Evolutionary conservation across 1,140 invertebrate genomes (phyloP).

Genomic region (Bombus consobrinus): DNA sequence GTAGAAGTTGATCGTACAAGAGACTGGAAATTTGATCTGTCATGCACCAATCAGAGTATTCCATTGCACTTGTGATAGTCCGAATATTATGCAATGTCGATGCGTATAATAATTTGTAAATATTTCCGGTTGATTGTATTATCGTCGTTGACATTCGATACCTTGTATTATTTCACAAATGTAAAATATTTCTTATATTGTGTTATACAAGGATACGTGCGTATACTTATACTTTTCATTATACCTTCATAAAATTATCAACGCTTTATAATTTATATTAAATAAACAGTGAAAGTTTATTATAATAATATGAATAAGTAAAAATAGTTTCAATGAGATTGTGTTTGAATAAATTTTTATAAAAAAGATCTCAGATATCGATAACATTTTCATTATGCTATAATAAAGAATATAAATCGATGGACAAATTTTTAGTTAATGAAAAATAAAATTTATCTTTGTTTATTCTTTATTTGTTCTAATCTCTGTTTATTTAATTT

Average conservation of each 20-base stretch:
- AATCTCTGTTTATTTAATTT: neutral
- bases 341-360: no score
- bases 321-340: no score
- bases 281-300: no score
- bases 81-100: conserved; percentile 28
- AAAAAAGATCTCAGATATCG: no score
- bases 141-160: neutral
- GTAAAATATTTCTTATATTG: neutral
- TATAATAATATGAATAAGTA: no score
- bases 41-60: conserved; percentile 20
- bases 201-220: no score
- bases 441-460: neutral
- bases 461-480: neutral
- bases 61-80: neutral
- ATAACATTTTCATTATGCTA: no score
- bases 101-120: neutral
- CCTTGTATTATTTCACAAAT: neutral
- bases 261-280: no score
- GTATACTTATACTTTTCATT: no score
- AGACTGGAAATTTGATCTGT: conserved; percentile 20
- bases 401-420: no score
- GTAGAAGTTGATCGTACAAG: conserved; percentile 18
- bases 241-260: no score
- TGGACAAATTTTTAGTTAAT: no score
- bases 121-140: conserved; percentile 6